Evolutionary conservation across 1,140 invertebrate genomes (phyloP).

Genomic region (Polypedilum vanderplanki): DNA sequence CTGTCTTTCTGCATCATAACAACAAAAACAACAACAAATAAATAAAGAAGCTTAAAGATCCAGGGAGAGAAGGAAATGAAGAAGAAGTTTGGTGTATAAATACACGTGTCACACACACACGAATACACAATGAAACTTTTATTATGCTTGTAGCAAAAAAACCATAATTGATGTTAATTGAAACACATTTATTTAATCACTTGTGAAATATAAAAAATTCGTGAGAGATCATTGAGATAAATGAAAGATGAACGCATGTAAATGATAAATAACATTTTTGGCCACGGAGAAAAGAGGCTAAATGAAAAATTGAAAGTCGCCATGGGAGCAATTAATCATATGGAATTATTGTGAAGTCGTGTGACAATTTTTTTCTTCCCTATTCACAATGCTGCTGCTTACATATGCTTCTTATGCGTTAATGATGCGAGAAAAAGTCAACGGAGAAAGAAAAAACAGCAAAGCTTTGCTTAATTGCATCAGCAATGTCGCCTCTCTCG

Average conservation of each 20-base stretch:
- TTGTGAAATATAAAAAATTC: background rate
- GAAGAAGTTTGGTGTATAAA: background rate
- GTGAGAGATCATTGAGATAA: background rate
- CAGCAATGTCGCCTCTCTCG: background rate
- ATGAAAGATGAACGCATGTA: background rate
- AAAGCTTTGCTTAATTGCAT: background rate
- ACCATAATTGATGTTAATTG: slow-evolving; percentile 17
- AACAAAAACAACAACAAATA: slow-evolving; percentile 1
- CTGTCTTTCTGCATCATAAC: no score
- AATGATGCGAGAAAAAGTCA: no score
- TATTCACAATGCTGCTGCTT: no score
- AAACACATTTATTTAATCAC: background rate
- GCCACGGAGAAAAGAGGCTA: background rate
- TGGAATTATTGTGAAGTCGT: slow-evolving; percentile 7
- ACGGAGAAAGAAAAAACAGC: background rate
- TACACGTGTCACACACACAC: background rate
- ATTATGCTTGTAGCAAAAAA: background rate
- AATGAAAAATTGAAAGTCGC: background rate
- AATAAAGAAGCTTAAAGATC: background rate
- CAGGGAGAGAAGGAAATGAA: background rate
- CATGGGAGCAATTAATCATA: background rate
- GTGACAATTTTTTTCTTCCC: background rate
- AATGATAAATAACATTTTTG: slow-evolving; percentile 4
- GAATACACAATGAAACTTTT: background rate
- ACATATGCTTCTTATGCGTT: no score